Evolutionary conservation across 64 coral and sea anemone species (phyloP), one percentile per base, ranked within the genome.

Genomic region (Acropora tenuis): DNA sequence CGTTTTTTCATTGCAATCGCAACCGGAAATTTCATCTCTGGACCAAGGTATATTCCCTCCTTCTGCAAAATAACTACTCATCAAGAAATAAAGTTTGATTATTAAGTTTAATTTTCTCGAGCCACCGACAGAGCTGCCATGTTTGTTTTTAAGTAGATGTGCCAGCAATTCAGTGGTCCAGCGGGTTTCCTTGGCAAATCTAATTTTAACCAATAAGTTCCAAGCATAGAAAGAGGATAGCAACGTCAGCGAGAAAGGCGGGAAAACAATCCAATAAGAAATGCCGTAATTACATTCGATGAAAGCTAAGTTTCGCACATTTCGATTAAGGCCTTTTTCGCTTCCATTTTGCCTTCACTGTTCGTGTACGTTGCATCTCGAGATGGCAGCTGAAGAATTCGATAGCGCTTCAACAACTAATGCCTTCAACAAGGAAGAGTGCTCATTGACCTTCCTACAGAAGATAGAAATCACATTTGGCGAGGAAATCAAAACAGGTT

Each of bases 261-360:
- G 58, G 66, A 84, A 84, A 67, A 84, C 50, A 16, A 84, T 84
- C 57, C 82, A 84, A 84, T 84, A 84, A 67, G 58, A 84, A 84
- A 84, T 84, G 82, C 82, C 58, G 20, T 84, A 84, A 67, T 84
- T 45, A 12, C 43, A 84, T 67, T 58, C 50, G 58, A 67, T 84
- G 82, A 43, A 84, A 69, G 82, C 60, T 43, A 68, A 48, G 2
- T 84, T 84, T 65, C 59, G 77, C 47, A n/a, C 47, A 49, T 79
- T 57, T 52, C 49, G 1, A 8, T 53, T 43, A 20, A 15, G 4
- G 77, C 77, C n/a, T 79, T 2, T 78, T 52, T 79, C 48, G 2
- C 77, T n/a, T 3, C 17, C 43, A 18, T 79, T 79, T 50, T 52
- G 43, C 1, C 77, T 79, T 52, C 40, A 49, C 6, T 79, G 77